Conservation (phyloP, 1,140 invertebrate genomes). For the Lasioglossum albipes region DNA sequence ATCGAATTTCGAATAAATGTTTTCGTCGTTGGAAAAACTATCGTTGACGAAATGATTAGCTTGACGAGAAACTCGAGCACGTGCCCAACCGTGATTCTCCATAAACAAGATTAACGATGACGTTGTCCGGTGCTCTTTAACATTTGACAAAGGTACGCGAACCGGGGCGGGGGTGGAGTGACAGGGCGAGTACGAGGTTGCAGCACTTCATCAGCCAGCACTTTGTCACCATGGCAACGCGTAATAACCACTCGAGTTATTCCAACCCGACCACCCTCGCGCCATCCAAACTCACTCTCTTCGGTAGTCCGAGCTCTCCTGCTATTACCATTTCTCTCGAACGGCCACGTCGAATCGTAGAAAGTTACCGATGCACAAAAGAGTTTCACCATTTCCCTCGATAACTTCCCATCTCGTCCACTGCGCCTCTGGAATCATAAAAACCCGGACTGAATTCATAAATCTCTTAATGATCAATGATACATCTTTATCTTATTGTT, state of each 20-base stretch:
- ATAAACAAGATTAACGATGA: conserved; percentile 43
- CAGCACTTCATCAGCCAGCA: conserved; percentile 77
- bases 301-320: background rate
- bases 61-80: background rate
- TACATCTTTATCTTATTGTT: no score
- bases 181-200: conserved; percentile 54
- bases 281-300: background rate
- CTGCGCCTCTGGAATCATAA: no score
- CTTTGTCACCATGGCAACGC: conserved; percentile 78
- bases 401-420: background rate
- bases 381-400: background rate
- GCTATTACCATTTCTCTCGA: background rate
- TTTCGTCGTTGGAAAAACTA: background rate
- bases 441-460: no score
- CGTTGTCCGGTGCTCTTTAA: conserved; percentile 35
- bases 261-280: conserved; percentile 41
- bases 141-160: conserved; percentile 37
- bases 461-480: no score
- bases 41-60: background rate
- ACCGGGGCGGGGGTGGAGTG: conserved; percentile 45
- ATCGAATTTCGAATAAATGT: background rate
- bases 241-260: conserved; percentile 75
- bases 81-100: conserved; percentile 1
- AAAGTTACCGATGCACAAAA: conserved; percentile 14
- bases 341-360: conserved; percentile 14